A percentile compares a stretch with the other conserved stretches of the same genome.
Evolutionary conservation across 2,888 invertebrate genomes (phyloP).

Genomic region (Brachypalpus laphriformis): DNA sequence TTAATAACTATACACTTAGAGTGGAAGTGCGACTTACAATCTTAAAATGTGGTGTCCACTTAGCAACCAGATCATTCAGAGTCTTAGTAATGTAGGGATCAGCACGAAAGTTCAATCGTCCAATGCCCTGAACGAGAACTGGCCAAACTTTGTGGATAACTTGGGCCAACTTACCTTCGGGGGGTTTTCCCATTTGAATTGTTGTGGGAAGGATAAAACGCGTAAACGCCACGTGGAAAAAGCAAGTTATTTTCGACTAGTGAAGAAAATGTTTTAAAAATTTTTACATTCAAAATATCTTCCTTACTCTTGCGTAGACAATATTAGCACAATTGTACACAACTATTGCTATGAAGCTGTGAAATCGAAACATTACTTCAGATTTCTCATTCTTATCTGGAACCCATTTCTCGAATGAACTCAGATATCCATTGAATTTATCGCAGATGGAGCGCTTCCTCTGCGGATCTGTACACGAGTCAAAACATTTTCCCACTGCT

Average conservation of each 20-base stretch:
- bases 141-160: constrained; percentile 84
- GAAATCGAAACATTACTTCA: constrained; percentile 80
- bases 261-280: background rate
- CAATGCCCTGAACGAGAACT: constrained; percentile 84
- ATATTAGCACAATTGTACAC: constrained; percentile 81
- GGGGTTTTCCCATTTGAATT: constrained; percentile 83
- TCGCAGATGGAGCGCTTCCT: constrained; percentile 79
- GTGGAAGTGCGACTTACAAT: constrained; percentile 69
- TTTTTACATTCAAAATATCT: background rate
- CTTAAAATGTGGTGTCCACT: constrained; percentile 82
- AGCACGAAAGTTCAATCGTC: constrained; percentile 82
- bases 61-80: constrained; percentile 83
- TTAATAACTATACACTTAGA: background rate
- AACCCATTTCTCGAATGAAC: constrained; percentile 81
- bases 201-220: constrained; percentile 84
- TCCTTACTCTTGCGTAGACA: constrained; percentile 80
- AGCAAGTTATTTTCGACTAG: constrained; percentile 80
- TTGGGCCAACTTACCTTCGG: constrained; percentile 82
- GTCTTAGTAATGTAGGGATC: constrained; percentile 84
- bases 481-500: constrained; percentile 78
- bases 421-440: constrained; percentile 79
- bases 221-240: constrained; percentile 84
- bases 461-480: constrained; percentile 70
- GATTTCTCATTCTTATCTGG: constrained; percentile 77
- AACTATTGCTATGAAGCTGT: constrained; percentile 81